A percentile compares a stretch with the other conserved stretches of the same genome.
Conservation (phyloP, 2,113 vertebrate genomes). For the Trichomycterus rosablanca region DNA sequence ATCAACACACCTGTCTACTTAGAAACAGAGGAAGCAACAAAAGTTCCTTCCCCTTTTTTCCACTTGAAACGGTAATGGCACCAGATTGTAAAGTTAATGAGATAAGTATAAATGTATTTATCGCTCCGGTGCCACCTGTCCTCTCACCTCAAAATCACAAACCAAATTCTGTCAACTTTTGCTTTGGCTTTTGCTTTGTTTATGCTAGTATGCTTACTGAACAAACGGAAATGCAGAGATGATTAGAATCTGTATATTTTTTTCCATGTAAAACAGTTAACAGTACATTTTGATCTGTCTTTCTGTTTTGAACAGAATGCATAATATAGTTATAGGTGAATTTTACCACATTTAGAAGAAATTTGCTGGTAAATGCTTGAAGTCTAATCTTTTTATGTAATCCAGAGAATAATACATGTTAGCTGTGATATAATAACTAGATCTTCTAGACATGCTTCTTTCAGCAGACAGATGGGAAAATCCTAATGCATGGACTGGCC, state of each 20-base stretch:
- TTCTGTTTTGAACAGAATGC: no score
- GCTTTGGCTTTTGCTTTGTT: conserved; percentile 11
- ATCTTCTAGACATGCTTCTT: no score
- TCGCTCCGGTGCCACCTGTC: not conserved
- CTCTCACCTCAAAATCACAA: not conserved
- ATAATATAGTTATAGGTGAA: no score
- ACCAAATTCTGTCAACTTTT: conserved; percentile 7
- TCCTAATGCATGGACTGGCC: no score
- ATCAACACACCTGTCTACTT: conserved; percentile 66
- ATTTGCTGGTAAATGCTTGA: no score
- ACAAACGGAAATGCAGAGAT: conserved; percentile 7
- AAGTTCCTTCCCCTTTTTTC: conserved; percentile 27
- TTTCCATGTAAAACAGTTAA: no score
- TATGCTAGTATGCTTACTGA: conserved; percentile 2
- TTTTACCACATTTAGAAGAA: no score
- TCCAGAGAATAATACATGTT: no score
- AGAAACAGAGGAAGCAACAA: conserved; percentile 35
- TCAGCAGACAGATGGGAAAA: no score
- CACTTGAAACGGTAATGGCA: conserved; percentile 31
- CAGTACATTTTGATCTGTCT: no score
- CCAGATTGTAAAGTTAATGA: conserved; percentile 46
- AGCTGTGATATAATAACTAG: no score
- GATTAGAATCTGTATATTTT: not conserved
- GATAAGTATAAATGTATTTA: conserved; percentile 45
- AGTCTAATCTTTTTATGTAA: no score